These are phyloP conservation scores for Melanocharis versteri DNA, from an alignment of 2,113 vertebrate genomes.

Conservation along the genomic window DNA sequence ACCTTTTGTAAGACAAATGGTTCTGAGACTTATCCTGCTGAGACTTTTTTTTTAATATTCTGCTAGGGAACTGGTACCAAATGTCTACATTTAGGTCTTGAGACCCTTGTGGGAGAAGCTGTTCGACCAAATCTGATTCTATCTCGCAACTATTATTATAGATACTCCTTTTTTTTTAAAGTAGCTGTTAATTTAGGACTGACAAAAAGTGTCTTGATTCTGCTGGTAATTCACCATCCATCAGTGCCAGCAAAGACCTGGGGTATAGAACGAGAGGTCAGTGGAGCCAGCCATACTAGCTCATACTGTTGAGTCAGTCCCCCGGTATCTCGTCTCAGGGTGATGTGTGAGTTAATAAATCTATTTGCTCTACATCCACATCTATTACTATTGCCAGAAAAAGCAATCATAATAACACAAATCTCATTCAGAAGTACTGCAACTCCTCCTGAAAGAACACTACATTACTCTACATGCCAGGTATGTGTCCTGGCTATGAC, in stretches of 20 bases:
- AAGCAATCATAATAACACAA: rapidly evolving
- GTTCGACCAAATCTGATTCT: neutral
- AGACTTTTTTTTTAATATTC: neutral
- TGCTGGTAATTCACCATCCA: neutral
- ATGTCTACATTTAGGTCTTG: neutral
- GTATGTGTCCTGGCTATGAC: neutral
- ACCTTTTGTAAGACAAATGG: neutral
- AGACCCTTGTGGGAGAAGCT: rapidly evolving
- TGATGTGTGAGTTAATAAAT: neutral
- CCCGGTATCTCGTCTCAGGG: neutral
- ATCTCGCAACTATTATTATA: neutral
- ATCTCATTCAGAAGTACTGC: neutral
- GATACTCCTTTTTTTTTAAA: neutral
- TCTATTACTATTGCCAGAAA: no score
- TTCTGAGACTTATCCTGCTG: neutral
- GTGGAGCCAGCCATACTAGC: neutral
- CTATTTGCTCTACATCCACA: neutral
- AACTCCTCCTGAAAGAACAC: neutral
- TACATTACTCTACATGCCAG: neutral
- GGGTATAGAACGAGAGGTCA: neutral
- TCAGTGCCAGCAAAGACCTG: neutral
- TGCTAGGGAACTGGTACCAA: neutral
- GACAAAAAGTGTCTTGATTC: neutral
- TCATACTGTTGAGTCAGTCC: neutral
- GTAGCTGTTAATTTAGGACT: neutral